Evolutionary conservation across 2,113 vertebrate species (phyloP).

Genomic region (Salvator merianae): DNA sequence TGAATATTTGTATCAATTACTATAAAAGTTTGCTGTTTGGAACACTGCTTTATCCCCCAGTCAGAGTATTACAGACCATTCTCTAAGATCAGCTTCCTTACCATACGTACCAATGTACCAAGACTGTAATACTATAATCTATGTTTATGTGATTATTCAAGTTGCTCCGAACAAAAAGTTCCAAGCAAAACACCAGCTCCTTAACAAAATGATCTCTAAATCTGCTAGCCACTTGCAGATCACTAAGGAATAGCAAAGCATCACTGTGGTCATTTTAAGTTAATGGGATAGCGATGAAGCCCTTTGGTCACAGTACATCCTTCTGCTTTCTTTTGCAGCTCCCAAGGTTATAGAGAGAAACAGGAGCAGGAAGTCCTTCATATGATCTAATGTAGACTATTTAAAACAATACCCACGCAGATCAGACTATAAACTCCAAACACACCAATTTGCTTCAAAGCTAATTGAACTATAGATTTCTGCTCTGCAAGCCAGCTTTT

Average conservation of each 20-base stretch:
- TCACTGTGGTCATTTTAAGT: conserved; percentile 26
- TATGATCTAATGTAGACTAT: background rate
- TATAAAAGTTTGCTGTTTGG: too few species aligned
- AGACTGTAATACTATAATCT: conserved; percentile 8
- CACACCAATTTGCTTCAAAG: background rate
- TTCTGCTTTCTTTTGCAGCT: background rate
- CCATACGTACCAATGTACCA: conserved; percentile 24
- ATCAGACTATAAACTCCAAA: background rate
- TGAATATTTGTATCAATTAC: too few species aligned
- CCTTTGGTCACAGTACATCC: background rate
- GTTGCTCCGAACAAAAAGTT: conserved; percentile 45
- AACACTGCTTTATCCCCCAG: too few species aligned
- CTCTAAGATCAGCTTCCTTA: background rate
- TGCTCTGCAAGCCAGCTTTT: background rate
- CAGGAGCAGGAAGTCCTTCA: background rate
- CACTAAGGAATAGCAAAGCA: conserved; percentile 37
- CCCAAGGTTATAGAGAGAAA: background rate
- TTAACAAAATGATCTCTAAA: background rate
- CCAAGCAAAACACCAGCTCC: background rate
- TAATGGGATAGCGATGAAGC: too few species aligned
- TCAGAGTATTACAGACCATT: too few species aligned
- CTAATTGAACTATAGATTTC: background rate
- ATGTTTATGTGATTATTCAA: too few species aligned
- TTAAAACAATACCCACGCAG: background rate
- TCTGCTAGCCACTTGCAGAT: conserved; percentile 2